Evolutionary conservation across 2,888 invertebrate species (phyloP).

Genomic region (Ormyrus nitidulus): DNA sequence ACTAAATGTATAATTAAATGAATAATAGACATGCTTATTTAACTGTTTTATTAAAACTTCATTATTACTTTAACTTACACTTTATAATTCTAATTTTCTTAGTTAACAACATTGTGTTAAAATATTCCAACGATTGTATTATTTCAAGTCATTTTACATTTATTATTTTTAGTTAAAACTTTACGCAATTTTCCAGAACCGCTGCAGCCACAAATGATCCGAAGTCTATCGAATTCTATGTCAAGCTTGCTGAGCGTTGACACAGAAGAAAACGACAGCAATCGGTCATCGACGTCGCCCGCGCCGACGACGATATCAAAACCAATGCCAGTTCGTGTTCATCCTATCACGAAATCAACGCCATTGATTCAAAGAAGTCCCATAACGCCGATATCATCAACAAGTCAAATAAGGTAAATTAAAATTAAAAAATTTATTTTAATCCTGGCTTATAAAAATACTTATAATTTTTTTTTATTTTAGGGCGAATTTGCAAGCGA

Average conservation of each 20-base stretch:
- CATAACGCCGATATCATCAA: constrained; percentile 70
- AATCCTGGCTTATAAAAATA: neutral
- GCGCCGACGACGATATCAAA: constrained; percentile 65
- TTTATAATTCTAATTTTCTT: neutral
- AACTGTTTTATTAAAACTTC: constrained; percentile 4
- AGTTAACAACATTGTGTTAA: neutral
- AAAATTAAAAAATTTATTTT: neutral
- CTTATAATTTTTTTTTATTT: neutral
- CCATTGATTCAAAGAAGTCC: constrained; percentile 70
- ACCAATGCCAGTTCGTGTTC: constrained; percentile 71
- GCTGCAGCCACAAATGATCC: constrained; percentile 75
- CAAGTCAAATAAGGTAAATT: constrained; percentile 69
- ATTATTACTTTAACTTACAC: constrained; percentile 1
- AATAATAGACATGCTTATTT: constrained; percentile 7
- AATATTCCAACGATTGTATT: neutral
- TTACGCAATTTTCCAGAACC: constrained; percentile 40
- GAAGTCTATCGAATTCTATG: constrained; percentile 72
- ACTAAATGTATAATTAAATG: neutral
- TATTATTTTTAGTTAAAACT: neutral
- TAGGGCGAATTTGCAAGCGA: constrained; percentile 70
- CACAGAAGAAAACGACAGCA: constrained; percentile 65
- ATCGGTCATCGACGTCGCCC: constrained; percentile 62
- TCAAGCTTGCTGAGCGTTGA: constrained; percentile 66
- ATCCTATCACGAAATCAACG: constrained; percentile 70
- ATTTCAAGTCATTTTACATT: too few relatives aligned